Conservation (phyloP, 2,797 vertebrate genomes). For the Uromys caudimaculatus region DNA sequence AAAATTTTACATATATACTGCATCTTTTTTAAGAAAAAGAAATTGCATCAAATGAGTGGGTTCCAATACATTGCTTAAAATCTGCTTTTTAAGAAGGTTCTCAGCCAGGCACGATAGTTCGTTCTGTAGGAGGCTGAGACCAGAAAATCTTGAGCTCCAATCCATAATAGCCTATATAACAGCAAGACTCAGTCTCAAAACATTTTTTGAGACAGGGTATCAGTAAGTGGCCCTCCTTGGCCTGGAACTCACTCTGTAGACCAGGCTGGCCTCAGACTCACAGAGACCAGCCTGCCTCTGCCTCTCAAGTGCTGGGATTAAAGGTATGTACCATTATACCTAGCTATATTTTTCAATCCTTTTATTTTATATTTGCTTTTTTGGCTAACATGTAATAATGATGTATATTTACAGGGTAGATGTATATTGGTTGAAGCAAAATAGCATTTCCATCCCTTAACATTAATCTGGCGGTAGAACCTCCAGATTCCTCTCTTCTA, state of each 20-base stretch:
- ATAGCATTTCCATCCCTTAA: background rate
- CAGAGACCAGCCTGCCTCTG: background rate
- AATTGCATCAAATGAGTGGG: background rate
- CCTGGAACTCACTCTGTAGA: background rate
- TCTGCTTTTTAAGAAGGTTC: background rate
- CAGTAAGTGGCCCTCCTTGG: background rate
- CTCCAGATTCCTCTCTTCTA: background rate
- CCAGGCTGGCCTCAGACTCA: background rate
- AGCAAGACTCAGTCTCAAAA: background rate
- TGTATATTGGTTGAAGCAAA: background rate
- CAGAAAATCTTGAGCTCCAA: background rate
- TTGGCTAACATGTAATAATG: background rate
- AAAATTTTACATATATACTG: conserved; percentile 24
- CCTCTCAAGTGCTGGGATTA: background rate
- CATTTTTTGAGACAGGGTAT: background rate
- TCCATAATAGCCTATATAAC: background rate
- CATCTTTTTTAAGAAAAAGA: background rate
- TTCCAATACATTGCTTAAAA: conserved; percentile 46
- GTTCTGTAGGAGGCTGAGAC: background rate
- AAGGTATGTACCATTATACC: background rate
- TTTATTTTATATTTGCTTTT: background rate
- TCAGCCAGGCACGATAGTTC: background rate
- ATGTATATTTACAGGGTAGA: background rate
- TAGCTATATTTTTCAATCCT: background rate
- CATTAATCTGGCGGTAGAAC: background rate